Evolutionary conservation across 1,140 invertebrate species (phyloP).

Genomic region (Teleopsis dalmanni): DNA sequence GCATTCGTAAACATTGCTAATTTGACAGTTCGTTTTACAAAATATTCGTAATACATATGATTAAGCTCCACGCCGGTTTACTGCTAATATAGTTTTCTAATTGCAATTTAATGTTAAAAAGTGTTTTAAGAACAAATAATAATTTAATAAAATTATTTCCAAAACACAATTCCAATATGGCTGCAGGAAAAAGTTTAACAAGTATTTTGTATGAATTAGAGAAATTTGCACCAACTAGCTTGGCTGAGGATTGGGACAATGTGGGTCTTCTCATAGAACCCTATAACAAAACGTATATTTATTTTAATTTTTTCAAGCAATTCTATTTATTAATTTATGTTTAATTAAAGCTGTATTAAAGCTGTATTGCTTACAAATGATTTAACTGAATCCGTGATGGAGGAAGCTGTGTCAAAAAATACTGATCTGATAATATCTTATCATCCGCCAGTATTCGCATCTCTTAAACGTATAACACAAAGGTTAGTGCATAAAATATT

Average conservation of each 20-base stretch:
- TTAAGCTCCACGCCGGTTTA: too few species aligned
- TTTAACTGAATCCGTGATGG: slow-evolving; percentile 78
- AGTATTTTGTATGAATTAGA: slow-evolving; percentile 58
- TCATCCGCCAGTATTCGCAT: slow-evolving; percentile 88
- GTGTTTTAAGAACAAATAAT: too few species aligned
- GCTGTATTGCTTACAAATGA: slow-evolving; percentile 90
- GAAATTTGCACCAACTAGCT: slow-evolving; percentile 58
- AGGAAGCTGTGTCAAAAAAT: slow-evolving; percentile 66
- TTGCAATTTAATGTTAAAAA: neutral
- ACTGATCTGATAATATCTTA: slow-evolving; percentile 85
- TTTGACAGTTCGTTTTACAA: too few species aligned
- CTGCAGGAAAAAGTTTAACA: slow-evolving; percentile 39
- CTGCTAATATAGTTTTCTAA: too few species aligned
- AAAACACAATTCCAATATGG: slow-evolving; percentile 7
- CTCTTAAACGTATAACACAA: slow-evolving; percentile 76
- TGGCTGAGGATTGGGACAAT: slow-evolving; percentile 91
- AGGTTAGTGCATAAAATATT: slow-evolving; percentile 59
- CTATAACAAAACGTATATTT: slow-evolving; percentile 47
- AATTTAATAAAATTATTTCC: too few species aligned
- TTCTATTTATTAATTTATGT: neutral
- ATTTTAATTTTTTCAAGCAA: neutral
- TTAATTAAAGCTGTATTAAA: slow-evolving; percentile 46
- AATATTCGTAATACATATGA: too few species aligned
- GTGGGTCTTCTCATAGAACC: slow-evolving; percentile 87
- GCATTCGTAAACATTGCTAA: too few species aligned